Conservation (phyloP, 2,113 vertebrate species). For the Amphiprion ocellaris region DNA sequence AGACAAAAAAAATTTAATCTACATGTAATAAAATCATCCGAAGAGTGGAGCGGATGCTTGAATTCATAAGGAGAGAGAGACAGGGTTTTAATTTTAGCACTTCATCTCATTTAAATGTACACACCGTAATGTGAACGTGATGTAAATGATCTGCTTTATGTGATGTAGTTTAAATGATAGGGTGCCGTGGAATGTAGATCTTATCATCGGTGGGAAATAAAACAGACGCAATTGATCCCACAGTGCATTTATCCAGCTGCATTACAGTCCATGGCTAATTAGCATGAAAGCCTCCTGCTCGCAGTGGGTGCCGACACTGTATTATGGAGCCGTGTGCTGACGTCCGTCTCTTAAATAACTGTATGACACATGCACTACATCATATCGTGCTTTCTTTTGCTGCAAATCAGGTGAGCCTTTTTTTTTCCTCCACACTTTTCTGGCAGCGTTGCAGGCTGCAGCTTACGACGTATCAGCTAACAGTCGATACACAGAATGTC, state of each 20-base stretch:
- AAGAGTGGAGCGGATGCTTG: neutral
- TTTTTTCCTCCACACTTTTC: neutral
- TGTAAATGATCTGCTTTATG: slow-evolving; percentile 16
- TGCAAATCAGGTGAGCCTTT: slow-evolving; percentile 19
- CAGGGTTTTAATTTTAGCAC: neutral
- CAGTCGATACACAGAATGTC: slow-evolving; percentile 16
- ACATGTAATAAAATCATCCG: slow-evolving; percentile 32
- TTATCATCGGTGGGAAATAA: slow-evolving; percentile 41
- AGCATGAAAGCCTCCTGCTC: slow-evolving; percentile 44
- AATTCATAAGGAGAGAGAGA: neutral
- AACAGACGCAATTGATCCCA: slow-evolving; percentile 46
- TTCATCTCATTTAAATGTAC: neutral
- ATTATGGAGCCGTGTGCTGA: no score
- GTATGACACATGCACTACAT: slow-evolving; percentile 7
- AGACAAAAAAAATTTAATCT: slow-evolving; percentile 24
- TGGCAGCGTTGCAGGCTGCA: neutral
- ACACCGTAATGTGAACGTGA: neutral
- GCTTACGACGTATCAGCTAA: neutral
- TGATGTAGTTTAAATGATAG: slow-evolving; percentile 40
- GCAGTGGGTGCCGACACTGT: no score
- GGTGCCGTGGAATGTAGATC: slow-evolving; percentile 28
- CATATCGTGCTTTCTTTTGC: neutral
- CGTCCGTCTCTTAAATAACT: slow-evolving; percentile 19
- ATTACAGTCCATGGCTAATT: slow-evolving; percentile 49
- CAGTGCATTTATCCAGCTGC: slow-evolving; percentile 26